Conservation (phyloP, 2,888 invertebrate species). For the Xestoiulus laeticollis region DNA sequence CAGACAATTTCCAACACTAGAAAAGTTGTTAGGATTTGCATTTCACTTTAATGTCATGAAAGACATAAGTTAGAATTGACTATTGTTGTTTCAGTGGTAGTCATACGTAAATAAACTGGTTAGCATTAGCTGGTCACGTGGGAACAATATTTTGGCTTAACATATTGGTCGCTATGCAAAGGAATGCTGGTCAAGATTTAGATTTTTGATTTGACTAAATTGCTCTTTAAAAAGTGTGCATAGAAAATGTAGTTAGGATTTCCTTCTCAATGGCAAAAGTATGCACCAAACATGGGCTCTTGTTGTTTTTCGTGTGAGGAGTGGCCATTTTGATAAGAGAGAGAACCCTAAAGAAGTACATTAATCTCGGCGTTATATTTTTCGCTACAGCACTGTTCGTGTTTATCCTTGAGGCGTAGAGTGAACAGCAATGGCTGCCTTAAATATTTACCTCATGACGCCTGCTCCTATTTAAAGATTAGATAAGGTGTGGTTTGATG, state of each 20-base stretch:
- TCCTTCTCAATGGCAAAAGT: neutral
- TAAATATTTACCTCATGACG: slow-evolving; percentile 37
- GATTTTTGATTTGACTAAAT: neutral
- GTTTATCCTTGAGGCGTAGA: slow-evolving; percentile 37
- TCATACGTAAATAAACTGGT: neutral
- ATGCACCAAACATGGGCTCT: neutral
- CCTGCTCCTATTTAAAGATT: slow-evolving; percentile 29
- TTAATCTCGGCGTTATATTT: neutral
- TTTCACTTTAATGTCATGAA: too few species aligned
- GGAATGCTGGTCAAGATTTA: too few species aligned
- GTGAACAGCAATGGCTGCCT: slow-evolving; percentile 12
- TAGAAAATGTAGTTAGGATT: neutral
- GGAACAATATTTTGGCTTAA: too few species aligned
- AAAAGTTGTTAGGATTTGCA: too few species aligned
- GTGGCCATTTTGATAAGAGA: neutral
- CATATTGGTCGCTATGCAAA: too few species aligned
- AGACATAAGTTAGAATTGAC: too few species aligned
- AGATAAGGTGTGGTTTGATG: slow-evolving; percentile 37
- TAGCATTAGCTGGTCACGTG: neutral
- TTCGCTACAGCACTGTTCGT: neutral
- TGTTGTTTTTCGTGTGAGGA: neutral
- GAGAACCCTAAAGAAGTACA: neutral
- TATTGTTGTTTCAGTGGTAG: neutral
- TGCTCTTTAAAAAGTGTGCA: neutral
- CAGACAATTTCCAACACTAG: too few species aligned